A percentile compares a stretch with the other conserved stretches of the same genome.
phyloP scores from a whole-genome alignment of 2,797 vertebrate species.

The Melanogrammus aeglefinus region DNA sequence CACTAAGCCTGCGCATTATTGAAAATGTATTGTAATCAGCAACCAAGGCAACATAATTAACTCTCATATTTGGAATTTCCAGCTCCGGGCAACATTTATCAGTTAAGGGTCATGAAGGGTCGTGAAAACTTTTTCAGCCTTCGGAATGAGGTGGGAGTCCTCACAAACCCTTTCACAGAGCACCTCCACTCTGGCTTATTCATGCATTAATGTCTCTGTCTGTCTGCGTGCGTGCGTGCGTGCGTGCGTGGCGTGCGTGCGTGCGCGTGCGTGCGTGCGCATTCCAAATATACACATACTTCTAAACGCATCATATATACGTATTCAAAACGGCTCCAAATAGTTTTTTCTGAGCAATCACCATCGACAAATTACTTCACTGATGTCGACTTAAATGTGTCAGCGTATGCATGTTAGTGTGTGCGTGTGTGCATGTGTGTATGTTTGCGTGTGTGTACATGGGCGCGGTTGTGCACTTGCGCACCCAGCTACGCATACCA shows the following conservation, averaged over 20 bases:
- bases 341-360: constrained; percentile 24
- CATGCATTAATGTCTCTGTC: background rate
- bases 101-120: background rate
- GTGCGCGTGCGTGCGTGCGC: background rate
- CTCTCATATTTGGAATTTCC: background rate
- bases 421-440: background rate
- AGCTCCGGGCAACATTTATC: background rate
- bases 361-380: constrained; percentile 15
- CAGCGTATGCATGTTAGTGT: background rate
- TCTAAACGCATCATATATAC: background rate
- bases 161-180: background rate
- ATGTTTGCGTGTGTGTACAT: background rate
- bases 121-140: background rate
- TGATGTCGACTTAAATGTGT: background rate
- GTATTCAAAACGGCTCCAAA: background rate
- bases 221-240: background rate
- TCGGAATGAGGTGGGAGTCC: constrained; percentile 4
- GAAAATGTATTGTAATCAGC: constrained; percentile 1
- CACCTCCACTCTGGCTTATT: background rate
- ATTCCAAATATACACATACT: constrained; percentile 3
- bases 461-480: background rate
- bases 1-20: background rate
- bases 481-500: background rate
- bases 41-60: background rate
- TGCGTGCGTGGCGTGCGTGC: background rate